Evolutionary conservation across 2,888 invertebrate genomes (phyloP).

Genomic region (Callosobruchus maculatus): DNA sequence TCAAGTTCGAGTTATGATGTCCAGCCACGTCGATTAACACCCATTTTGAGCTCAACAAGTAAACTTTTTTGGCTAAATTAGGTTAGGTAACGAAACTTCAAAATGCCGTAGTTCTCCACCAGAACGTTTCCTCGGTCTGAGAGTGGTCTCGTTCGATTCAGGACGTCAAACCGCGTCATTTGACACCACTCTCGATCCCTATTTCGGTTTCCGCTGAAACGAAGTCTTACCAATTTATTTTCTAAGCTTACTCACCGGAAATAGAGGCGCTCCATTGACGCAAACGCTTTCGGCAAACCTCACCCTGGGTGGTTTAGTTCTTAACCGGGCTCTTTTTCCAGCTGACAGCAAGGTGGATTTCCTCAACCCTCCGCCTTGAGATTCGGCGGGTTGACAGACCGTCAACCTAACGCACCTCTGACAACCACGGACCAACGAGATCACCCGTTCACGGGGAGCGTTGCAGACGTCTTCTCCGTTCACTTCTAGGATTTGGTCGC

Average conservation of each 20-base stretch:
- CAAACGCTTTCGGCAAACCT: constrained; percentile 87
- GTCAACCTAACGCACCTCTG: constrained; percentile 69
- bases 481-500: constrained; percentile 86
- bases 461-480: constrained; percentile 87
- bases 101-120: too few species aligned
- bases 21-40: too few species aligned
- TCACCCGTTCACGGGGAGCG: constrained; percentile 84
- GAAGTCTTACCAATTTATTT: background rate
- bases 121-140: too few species aligned
- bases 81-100: too few species aligned
- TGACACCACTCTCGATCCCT: too few species aligned
- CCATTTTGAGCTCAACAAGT: too few species aligned
- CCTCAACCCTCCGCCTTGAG: constrained; percentile 49
- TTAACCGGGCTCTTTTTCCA: constrained; percentile 78
- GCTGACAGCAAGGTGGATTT: constrained; percentile 85
- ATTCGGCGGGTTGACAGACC: constrained; percentile 76
- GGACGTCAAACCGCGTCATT: too few species aligned
- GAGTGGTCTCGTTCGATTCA: too few species aligned
- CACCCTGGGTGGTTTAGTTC: constrained; percentile 78
- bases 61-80: too few species aligned
- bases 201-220: too few species aligned
- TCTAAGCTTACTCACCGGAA: constrained; percentile 59
- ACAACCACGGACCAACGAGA: constrained; percentile 81
- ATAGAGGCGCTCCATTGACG: constrained; percentile 78
- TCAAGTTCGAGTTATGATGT: too few species aligned